Conservation (phyloP, 2,888 invertebrate genomes). For the Catocala fraxini region DNA sequence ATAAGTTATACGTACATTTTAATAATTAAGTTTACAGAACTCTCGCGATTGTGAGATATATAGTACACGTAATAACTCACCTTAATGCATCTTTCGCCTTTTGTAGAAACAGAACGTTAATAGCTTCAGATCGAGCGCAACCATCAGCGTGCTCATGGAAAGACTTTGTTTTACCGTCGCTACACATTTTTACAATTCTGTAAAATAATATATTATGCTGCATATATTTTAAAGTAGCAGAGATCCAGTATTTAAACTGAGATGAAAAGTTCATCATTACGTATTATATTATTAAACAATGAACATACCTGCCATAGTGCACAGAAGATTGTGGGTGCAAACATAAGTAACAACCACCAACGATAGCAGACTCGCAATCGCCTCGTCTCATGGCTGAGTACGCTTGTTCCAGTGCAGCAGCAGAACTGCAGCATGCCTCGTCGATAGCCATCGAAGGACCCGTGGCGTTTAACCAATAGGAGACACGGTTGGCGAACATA, state of each 20-base stretch:
- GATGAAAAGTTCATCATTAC: no score
- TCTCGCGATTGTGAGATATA: no score
- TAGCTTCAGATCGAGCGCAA: constrained; percentile 90
- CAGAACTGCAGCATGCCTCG: constrained; percentile 35
- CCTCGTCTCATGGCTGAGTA: constrained; percentile 4
- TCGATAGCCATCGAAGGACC: constrained; percentile 54
- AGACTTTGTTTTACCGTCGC: constrained; percentile 93
- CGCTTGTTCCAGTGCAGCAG: constrained; percentile 13
- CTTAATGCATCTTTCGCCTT: no score
- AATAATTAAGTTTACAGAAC: no score
- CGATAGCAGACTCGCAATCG: constrained; percentile 7
- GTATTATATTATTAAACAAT: background rate
- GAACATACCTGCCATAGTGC: constrained; percentile 7
- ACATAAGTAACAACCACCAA: background rate
- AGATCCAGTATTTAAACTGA: no score
- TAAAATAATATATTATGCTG: constrained; percentile 13
- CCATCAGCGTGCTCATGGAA: constrained; percentile 93
- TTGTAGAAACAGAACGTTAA: constrained; percentile 79
- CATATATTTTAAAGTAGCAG: no score
- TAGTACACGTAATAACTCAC: no score
- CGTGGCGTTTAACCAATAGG: constrained; percentile 60
- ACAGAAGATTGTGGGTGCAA: background rate
- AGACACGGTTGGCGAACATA: constrained; percentile 64
- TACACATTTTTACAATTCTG: constrained; percentile 82
- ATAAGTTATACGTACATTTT: no score